A percentile compares a stretch with the other conserved stretches of the same genome.
These are phyloP conservation scores for Anguilla rostrata DNA, from an alignment of 2,113 vertebrate species.

Conservation along the genomic window DNA sequence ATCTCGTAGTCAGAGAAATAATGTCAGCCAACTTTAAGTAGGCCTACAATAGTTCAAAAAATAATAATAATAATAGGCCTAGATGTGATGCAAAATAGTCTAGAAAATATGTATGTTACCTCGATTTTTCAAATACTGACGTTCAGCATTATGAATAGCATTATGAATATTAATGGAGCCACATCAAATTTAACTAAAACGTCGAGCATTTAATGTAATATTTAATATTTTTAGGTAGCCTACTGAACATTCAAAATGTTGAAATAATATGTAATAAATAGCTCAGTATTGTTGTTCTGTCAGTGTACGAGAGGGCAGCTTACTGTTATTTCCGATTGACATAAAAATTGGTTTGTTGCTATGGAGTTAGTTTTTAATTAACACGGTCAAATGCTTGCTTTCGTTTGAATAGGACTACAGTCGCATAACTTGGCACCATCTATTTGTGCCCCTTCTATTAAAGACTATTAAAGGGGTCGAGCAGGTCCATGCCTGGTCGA, in stretches of 20 bases:
- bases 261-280: too few relatives aligned
- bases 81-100: too few relatives aligned
- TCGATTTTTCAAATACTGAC: too few relatives aligned
- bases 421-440: constrained; percentile 5
- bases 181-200: too few relatives aligned
- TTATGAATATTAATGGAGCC: too few relatives aligned
- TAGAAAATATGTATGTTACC: too few relatives aligned
- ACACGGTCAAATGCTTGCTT: background rate
- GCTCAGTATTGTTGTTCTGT: too few relatives aligned
- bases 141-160: too few relatives aligned
- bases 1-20: constrained; percentile 53
- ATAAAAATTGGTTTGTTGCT: background rate
- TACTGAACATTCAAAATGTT: too few relatives aligned
- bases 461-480: background rate
- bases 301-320: too few relatives aligned
- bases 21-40: constrained; percentile 55
- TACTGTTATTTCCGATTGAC: background rate
- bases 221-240: too few relatives aligned
- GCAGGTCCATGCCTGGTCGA: constrained; percentile 29
- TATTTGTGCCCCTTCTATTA: constrained; percentile 11
- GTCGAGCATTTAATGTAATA: too few relatives aligned
- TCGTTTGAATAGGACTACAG: constrained; percentile 3
- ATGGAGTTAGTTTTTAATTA: constrained; percentile 17
- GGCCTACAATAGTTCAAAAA: constrained; percentile 28
- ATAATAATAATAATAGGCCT: background rate